Evolutionary conservation across 2,888 invertebrate genomes (phyloP), one percentile per base, ranked within the genome.

Genomic region (Polylopha cassiicola): DNA sequence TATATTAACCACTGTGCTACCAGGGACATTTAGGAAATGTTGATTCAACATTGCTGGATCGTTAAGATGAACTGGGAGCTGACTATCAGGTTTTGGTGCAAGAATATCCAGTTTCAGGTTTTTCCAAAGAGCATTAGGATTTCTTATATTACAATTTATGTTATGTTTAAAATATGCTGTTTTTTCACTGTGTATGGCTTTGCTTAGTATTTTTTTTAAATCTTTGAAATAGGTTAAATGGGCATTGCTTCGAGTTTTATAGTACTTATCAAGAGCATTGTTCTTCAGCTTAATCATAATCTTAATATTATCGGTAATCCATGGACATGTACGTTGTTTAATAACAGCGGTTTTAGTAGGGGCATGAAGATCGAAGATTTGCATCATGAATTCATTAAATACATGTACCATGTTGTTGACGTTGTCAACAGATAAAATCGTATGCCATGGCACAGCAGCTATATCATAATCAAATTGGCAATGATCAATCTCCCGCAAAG

Each of bases 71-170:
- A n/a, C 2, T 3, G 47, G 45, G 2, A 49, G 21, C 4, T 41
- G 32, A 3, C n/a, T 3, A 15, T 17, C 8, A 10, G 28, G 22
- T 5, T 33, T 29, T 5, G 15, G n/a, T 26, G 16, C 16, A 2
- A 27, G 23, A 1, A 18, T 14, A 3, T 23, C 24, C 8, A 2
- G 13, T 37, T 43, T 46, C 2, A 48, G 11, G 20, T 48, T 39
- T 27, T 45, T 47, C 50, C 43, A 45, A 1, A 48, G 11, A 4
- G n/a, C 9, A 2, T 30, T 32, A 5, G 45, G 31, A 6, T 41
- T 37, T 6, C 37, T 24, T 4, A 32, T 13, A 8, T 44, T 24
- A 3, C 15, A 8, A 9, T 42, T 43, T 13, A 50, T 41, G 4
- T 38, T 6, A 11, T 37, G 8, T n/a, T 39, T 17, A 36, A 44